Conservation (phyloP, 2,113 vertebrate genomes). For the Protobothrops flavoviridis region DNA sequence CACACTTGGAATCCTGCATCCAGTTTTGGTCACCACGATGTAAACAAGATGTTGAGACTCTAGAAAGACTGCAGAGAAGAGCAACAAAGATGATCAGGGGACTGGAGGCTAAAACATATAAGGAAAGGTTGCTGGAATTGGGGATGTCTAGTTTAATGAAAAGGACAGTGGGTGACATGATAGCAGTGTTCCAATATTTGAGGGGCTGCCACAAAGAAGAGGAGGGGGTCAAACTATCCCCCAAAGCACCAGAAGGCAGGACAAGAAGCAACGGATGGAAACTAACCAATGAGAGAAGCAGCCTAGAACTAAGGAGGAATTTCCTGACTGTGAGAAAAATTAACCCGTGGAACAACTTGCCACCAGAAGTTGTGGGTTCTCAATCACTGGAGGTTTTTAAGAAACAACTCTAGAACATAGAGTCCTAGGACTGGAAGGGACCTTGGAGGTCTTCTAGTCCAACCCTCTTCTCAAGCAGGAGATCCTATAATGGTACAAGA, state of each 20-base stretch:
- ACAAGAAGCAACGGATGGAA: background rate
- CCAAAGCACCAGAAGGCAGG: background rate
- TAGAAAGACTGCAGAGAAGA: background rate
- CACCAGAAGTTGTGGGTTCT: background rate
- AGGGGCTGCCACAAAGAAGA: too few species aligned
- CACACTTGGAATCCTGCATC: background rate
- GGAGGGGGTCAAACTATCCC: too few species aligned
- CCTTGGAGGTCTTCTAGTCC: too few species aligned
- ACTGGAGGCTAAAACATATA: fast-evolving
- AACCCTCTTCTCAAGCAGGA: too few species aligned
- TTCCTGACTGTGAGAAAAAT: background rate
- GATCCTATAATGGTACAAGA: too few species aligned
- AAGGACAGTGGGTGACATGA: too few species aligned
- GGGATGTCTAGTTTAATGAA: too few species aligned
- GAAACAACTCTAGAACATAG: background rate
- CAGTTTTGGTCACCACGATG: background rate
- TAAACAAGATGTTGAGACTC: background rate
- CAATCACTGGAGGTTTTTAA: background rate
- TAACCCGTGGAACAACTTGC: background rate
- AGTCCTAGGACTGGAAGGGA: too few species aligned
- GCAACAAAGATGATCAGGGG: too few species aligned
- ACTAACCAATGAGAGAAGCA: background rate
- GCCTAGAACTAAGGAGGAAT: background rate
- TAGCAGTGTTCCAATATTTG: too few species aligned
- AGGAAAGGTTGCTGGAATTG: too few species aligned